phyloP scores from a whole-genome alignment of 64 coral and sea anemone species.

The Stichodactyla mertensii region DNA sequence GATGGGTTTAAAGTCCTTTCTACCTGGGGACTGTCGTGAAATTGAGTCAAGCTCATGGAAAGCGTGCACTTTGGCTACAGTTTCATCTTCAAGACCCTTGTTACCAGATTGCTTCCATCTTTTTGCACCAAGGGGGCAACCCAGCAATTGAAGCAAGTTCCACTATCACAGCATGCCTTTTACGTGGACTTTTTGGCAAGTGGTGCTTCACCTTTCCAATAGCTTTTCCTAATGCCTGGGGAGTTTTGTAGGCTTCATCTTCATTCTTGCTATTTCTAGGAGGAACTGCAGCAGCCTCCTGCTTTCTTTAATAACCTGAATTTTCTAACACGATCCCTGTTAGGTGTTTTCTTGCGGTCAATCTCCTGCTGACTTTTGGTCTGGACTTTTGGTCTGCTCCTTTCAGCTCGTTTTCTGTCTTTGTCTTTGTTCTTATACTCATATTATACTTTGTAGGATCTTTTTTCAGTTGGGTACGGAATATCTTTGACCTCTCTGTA shows the following conservation, averaged over 20 bases:
- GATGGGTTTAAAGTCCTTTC: slow-evolving; percentile 59
- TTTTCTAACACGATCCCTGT: too few species aligned
- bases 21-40: slow-evolving; percentile 44
- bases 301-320: too few species aligned
- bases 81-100: slow-evolving; percentile 22
- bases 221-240: slow-evolving; percentile 43
- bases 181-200: slow-evolving; percentile 52
- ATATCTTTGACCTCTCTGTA: too few species aligned
- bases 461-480: too few species aligned
- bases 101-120: slow-evolving; percentile 11
- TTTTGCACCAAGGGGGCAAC: background rate
- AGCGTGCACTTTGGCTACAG: slow-evolving; percentile 30
- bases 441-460: too few species aligned
- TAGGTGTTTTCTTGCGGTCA: too few species aligned
- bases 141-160: slow-evolving; percentile 35
- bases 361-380: too few species aligned
- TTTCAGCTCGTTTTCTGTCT: too few species aligned
- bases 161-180: slow-evolving; percentile 45
- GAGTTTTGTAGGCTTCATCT: background rate
- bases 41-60: slow-evolving; percentile 50
- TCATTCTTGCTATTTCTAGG: too few species aligned
- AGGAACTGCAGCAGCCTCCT: too few species aligned
- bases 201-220: slow-evolving; percentile 48
- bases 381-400: too few species aligned
- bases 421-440: too few species aligned